Evolutionary conservation across 2,113 vertebrate species (phyloP), one percentile per base, ranked within the genome.

Genomic region (Oenanthe oenanthe): DNA sequence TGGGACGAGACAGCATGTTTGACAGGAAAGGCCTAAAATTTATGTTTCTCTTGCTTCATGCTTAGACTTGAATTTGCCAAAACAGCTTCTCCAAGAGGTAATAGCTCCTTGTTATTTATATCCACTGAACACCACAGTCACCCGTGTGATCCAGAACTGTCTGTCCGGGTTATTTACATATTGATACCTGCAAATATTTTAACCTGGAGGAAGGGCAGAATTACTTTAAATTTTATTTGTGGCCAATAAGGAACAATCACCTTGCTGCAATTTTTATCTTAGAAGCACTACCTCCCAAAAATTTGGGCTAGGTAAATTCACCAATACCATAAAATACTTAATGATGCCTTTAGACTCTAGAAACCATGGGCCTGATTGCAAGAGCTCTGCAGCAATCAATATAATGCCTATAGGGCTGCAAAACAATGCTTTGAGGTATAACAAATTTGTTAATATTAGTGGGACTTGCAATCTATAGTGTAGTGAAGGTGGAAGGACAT

Each of bases 21-120:
- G 96, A 97, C 94, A 96, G 91, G 92, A 96, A 96, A 77, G 82
- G 81, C 84, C 85, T 94, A 96, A 93, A 96, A 97, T 98, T 96
- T 97, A 97, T 85, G 90, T 94, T 93, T 91, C 93, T 40, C 83
- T 94, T 80, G 34, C 68, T 97, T 97, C 96, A 53, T 96, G 97
- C 95, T 97, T 91, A 89, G 91, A 97, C 96, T 97, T 57, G 95
- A 97, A 92, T 94, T 92, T 95, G 86, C 81, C 50, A 85, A 91
- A 95, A 78, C 72, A 80, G 36, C 57, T 93, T 91, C 76, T 96
- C 77, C 58, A 70, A 74, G 78, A 95, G 31, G 50, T 74, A 89
- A 89, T 94, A 90, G 58, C 86, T 68, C 61, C 71, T 91, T 91
- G 79, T 92, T 96, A 96, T 96, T 97, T 97, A 91, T 93, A 97